Conservation (phyloP, 2,113 vertebrate species). For the Crypturellus undulatus region DNA sequence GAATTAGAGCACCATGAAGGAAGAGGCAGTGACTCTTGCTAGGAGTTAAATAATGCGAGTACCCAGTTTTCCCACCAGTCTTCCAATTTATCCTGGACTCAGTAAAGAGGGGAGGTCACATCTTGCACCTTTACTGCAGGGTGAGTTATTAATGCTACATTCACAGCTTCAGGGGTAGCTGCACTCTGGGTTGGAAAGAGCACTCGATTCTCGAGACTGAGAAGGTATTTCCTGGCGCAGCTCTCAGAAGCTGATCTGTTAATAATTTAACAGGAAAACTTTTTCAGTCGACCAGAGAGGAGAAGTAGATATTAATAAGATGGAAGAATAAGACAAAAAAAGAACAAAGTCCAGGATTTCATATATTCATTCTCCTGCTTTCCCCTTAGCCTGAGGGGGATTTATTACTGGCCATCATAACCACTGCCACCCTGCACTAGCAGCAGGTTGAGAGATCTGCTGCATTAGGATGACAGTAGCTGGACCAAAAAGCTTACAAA, state of each 20-base stretch:
- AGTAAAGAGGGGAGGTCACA: background rate
- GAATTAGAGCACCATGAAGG: background rate
- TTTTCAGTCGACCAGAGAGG: background rate
- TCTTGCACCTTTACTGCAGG: background rate
- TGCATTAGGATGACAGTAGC: background rate
- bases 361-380: background rate
- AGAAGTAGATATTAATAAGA: background rate
- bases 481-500: background rate
- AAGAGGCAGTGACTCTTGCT: background rate
- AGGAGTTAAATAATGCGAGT: background rate
- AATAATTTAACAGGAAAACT: background rate
- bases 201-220: background rate
- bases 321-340: background rate
- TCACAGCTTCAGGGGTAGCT: background rate
- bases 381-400: background rate
- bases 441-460: background rate
- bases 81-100: background rate
- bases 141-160: background rate
- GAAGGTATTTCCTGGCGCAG: background rate
- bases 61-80: background rate
- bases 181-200: background rate
- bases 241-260: background rate
- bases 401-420: background rate
- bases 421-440: background rate
- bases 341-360: accelerated